These are phyloP conservation scores for Hipparchia semele DNA, from an alignment of 2,888 invertebrate species.

Conservation along the genomic window DNA sequence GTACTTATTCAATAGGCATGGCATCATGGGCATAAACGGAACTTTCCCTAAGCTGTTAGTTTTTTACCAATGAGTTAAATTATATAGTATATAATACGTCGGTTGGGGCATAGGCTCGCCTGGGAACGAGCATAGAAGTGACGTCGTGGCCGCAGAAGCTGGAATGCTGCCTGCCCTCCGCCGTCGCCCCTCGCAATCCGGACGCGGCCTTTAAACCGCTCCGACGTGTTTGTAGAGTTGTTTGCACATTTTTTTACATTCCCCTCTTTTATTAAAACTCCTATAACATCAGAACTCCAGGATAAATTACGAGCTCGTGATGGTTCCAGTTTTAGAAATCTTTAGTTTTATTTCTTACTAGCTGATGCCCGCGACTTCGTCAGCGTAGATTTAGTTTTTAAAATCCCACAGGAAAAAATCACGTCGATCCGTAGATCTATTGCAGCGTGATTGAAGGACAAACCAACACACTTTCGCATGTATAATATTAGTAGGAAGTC, in stretches of 20 bases:
- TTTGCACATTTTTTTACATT: constrained; percentile 82
- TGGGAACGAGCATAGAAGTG: constrained; percentile 63
- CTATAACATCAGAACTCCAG: constrained; percentile 27
- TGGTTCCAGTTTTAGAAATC: constrained; percentile 9
- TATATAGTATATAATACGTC: not conserved
- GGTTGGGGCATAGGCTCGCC: constrained; percentile 11
- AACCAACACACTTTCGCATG: no score
- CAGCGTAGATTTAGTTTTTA: no score
- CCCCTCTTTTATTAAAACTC: constrained; percentile 72
- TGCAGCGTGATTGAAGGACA: no score
- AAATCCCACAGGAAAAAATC: no score
- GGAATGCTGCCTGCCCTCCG: constrained; percentile 74
- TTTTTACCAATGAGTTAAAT: not conserved
- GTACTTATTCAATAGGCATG: no score
- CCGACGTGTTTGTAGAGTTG: constrained; percentile 81
- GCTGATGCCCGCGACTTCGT: no score
- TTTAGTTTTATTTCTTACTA: not conserved
- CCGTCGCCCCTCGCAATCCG: constrained; percentile 78
- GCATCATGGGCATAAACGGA: not conserved
- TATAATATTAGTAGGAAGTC: no score
- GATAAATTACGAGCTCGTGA: constrained; percentile 15
- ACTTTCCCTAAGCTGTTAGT: not conserved
- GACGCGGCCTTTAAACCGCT: constrained; percentile 81
- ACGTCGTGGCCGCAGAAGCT: constrained; percentile 69
- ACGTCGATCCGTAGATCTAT: no score